phyloP scores from a whole-genome alignment of 2,797 vertebrate genomes.

The Fundulus diaphanus region DNA sequence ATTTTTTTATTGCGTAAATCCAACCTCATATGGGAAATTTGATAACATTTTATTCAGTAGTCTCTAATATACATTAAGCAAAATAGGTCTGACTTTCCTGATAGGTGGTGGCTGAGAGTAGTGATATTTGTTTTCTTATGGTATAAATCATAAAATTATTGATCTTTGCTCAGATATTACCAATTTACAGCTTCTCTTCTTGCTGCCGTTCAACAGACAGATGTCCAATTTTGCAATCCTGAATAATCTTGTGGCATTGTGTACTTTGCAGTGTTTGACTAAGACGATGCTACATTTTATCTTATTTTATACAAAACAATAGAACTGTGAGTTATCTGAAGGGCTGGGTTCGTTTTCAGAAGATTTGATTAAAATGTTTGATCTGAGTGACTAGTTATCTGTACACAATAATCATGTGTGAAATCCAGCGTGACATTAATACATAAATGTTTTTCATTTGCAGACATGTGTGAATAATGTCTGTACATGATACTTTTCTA shows the following conservation, averaged over 20 bases:
- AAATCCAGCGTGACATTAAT: conserved; percentile 59
- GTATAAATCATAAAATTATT: too few species aligned
- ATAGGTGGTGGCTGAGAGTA: not conserved
- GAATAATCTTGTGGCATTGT: conserved; percentile 16
- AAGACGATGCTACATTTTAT: conserved; percentile 43
- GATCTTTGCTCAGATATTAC: not conserved
- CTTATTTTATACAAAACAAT: conserved; percentile 36
- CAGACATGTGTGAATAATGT: conserved; percentile 51
- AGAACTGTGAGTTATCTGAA: conserved; percentile 32
- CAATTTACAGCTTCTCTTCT: not conserved
- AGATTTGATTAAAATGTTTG: conserved; percentile 56
- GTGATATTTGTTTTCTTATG: not conserved
- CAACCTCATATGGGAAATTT: not conserved
- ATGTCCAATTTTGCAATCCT: conserved; percentile 26
- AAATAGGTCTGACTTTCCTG: not conserved
- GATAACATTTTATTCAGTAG: not conserved
- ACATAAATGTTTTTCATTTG: conserved; percentile 18
- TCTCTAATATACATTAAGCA: not conserved
- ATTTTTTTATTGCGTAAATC: not conserved
- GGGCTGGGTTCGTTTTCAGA: conserved; percentile 4
- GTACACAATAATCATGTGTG: conserved; percentile 54
- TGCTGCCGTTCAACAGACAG: conserved; percentile 1
- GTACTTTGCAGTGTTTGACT: conserved; percentile 38
- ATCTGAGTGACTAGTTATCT: conserved; percentile 36
- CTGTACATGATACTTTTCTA: conserved; percentile 45